These are phyloP conservation scores for Chloropsis hardwickii DNA, from an alignment of 2,113 vertebrate genomes.

Conservation along the genomic window DNA sequence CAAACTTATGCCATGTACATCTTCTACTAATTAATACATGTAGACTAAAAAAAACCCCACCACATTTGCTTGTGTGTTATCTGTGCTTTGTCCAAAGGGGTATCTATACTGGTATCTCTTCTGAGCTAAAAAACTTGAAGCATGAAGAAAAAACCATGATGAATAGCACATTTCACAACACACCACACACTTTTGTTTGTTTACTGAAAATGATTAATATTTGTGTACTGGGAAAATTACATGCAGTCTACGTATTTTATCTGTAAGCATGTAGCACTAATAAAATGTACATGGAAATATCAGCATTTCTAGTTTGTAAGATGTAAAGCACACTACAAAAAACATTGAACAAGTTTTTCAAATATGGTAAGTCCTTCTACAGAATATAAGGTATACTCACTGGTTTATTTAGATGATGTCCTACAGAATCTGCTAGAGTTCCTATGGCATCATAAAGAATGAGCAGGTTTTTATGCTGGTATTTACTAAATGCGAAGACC, in stretches of 20 bases:
- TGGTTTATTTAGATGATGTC: slow-evolving; percentile 95
- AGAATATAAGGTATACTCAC: slow-evolving; percentile 71
- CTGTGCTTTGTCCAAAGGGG: background rate
- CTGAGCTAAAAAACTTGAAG: background rate
- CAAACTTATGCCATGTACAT: background rate
- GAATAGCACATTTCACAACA: background rate
- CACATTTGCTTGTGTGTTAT: background rate
- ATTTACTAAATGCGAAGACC: slow-evolving; percentile 97
- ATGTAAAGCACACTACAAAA: background rate
- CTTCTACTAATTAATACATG: background rate
- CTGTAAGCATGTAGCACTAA: background rate
- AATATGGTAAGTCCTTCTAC: background rate
- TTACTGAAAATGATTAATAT: background rate
- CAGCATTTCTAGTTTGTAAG: background rate
- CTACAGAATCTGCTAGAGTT: slow-evolving; percentile 94
- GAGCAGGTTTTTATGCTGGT: slow-evolving; percentile 97
- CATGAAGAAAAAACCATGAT: background rate
- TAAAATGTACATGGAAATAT: background rate
- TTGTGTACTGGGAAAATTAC: background rate
- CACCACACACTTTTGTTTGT: accelerated
- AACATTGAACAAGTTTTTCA: background rate
- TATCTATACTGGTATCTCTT: background rate
- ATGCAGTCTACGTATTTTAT: background rate
- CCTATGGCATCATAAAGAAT: slow-evolving; percentile 97
- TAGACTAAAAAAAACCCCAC: accelerated